A percentile compares a stretch with the other conserved stretches of the same genome.
phyloP scores from a whole-genome alignment of 2,113 vertebrate species.

The Amblyornis subalaris region DNA sequence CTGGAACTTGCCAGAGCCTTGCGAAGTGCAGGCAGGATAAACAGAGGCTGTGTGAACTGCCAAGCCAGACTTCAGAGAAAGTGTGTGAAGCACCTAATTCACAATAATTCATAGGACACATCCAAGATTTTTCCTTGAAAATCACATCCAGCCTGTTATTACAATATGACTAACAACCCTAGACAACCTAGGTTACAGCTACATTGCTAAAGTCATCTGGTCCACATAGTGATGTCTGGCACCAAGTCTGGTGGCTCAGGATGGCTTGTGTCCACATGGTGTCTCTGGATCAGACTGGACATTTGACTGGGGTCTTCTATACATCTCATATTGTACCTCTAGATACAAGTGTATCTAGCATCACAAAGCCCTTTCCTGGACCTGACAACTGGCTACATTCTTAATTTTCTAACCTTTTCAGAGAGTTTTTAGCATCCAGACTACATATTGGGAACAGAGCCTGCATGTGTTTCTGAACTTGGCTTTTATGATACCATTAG shows the following conservation, averaged over 20 bases:
- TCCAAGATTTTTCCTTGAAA: not conserved
- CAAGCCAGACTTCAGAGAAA: not conserved
- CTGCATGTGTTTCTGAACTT: not conserved
- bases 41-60: not conserved
- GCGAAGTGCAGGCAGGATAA: not conserved
- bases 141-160: not conserved
- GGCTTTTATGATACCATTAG: not conserved
- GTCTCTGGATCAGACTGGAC: not conserved
- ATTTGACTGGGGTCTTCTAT: not conserved
- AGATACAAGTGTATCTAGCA: not conserved
- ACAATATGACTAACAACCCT: accelerated
- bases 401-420: not conserved
- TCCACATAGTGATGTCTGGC: not conserved
- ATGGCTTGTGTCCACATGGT: not conserved
- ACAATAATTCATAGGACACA: accelerated
- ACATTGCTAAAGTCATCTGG: not conserved
- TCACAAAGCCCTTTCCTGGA: not conserved
- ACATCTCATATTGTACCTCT: not conserved
- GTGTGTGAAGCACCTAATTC: not conserved
- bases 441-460: not conserved
- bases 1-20: not conserved
- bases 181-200: not conserved
- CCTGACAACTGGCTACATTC: not conserved
- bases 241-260: not conserved
- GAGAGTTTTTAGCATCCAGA: not conserved